Evolutionary conservation across 2,113 vertebrate species (phyloP), one percentile per base, ranked within the genome.

Genomic region (Calyptommatus sinebrachiatus): DNA sequence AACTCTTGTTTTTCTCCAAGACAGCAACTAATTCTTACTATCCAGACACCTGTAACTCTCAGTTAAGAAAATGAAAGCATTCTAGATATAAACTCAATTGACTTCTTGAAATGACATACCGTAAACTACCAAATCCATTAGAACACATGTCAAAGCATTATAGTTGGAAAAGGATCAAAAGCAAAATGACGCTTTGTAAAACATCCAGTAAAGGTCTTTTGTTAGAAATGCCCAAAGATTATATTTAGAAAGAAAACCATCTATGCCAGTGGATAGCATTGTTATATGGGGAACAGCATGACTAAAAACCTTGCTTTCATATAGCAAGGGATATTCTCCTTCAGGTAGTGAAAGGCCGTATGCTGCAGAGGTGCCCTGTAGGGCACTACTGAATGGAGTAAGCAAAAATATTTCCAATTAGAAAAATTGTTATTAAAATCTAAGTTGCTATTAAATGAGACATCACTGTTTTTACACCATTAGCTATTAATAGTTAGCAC

Each of bases 381-480:
- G 48, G 12, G 9, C 48, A 50, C 48, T 50, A 14, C 48, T 50
- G 48, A 1, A 18, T 72, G 71, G 29, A 79, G 48, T 50, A 67
- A 53, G 0, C 0, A 24, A 50, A 74, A 79, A 22, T 60, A 84
- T n/a, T 78, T 60, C 66, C 14, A 31, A 31, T 71, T 22, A 70
- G 70, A 21, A 80, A 45, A 73, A 66, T 26, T 86, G 71, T 48
- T 61, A 2, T 73, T 31, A 73, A 57, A 53, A 73, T 35, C 2
- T 35, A 21, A 73, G 73, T 2, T 46, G 77, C 26, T 41, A 62
- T 24, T 60, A 22, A 29, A 21, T 7, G 41, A 16, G 9, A 57
- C 22, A 21, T 45, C 22, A 24, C 8, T 35, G 20, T 31, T 35
- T 35, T 26, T 41, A 69, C 8, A 1, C 45, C 50, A 87, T 76